phyloP scores from a whole-genome alignment of 2,113 vertebrate species.

The Carlito syrichta region DNA sequence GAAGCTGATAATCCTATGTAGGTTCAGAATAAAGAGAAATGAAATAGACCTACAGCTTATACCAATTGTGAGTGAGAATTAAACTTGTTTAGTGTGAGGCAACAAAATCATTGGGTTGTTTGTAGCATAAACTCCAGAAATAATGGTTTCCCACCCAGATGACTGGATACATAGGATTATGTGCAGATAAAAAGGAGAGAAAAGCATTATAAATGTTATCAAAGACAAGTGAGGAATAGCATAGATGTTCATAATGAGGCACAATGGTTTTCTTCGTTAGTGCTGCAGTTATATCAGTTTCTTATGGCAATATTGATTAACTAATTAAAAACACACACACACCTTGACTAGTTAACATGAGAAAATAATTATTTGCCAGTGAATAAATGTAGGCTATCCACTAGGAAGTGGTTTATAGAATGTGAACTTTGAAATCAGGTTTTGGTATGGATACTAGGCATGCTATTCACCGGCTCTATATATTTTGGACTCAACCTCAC shows the following conservation, averaged over 20 bases:
- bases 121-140: neutral
- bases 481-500: neutral
- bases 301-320: neutral
- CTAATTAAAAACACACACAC: neutral
- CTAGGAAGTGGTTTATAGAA: neutral
- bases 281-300: neutral
- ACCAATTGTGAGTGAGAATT: neutral
- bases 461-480: neutral
- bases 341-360: neutral
- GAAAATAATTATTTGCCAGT: neutral
- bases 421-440: neutral
- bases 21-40: neutral
- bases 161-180: neutral
- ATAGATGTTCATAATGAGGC: neutral
- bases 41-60: neutral
- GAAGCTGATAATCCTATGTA: neutral
- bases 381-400: neutral
- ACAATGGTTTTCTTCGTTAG: neutral
- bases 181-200: neutral
- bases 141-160: neutral
- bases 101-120: neutral
- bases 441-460: neutral
- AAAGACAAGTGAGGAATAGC: neutral
- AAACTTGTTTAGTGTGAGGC: neutral
- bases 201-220: neutral